Conservation (phyloP, 2,113 vertebrate species). For the Pygoscelis antarcticus region DNA sequence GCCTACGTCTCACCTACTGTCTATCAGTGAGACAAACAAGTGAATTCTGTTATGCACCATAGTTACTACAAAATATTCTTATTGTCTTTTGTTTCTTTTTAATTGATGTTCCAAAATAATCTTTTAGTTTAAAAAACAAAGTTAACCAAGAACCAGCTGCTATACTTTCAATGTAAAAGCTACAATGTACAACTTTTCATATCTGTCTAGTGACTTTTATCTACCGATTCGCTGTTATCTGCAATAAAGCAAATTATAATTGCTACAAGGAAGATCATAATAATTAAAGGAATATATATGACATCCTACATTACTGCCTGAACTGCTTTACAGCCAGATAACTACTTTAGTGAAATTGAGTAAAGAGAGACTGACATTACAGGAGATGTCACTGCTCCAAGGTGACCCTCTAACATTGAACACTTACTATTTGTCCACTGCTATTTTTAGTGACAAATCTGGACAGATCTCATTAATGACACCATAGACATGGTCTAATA, state of each 20-base stretch:
- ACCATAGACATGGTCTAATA: not conserved
- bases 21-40: not conserved
- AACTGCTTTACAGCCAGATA: slow-evolving; percentile 59
- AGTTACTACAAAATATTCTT: slow-evolving; percentile 21
- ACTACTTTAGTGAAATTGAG: slow-evolving; percentile 23
- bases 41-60: not conserved
- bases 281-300: slow-evolving; percentile 72
- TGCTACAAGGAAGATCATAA: slow-evolving; percentile 63
- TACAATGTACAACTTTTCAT: not conserved
- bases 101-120: not conserved
- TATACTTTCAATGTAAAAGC: not conserved
- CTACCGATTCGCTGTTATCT: slow-evolving; percentile 61
- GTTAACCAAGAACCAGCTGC: not conserved
- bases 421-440: slow-evolving; percentile 1
- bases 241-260: slow-evolving; percentile 73
- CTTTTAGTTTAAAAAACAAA: not conserved
- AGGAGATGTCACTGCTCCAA: slow-evolving; percentile 12
- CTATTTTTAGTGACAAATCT: slow-evolving; percentile 59
- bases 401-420: slow-evolving; percentile 19
- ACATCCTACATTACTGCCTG: slow-evolving; percentile 53
- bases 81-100: not conserved
- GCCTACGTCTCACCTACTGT: not conserved
- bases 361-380: slow-evolving; percentile 49
- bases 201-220: slow-evolving; percentile 58
- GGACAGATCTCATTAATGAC: slow-evolving; percentile 41